Percentiles rank a stretch among this genome's conserved stretches.
Evolutionary conservation across 92 coral and sea anemone genomes (phyloP).

Genomic region (Hydrozoanthus gracilis): DNA sequence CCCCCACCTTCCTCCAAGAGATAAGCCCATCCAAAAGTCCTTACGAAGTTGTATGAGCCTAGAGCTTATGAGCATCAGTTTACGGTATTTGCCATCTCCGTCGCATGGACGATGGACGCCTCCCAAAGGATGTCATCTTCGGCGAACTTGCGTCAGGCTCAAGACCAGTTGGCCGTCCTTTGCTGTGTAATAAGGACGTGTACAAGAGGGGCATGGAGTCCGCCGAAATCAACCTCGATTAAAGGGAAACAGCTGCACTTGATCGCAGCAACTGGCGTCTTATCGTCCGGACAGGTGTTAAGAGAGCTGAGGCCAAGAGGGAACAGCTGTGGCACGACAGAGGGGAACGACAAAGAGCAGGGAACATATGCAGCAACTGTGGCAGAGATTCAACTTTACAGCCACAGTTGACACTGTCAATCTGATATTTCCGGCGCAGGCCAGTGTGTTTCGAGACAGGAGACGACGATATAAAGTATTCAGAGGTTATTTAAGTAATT

Average conservation of each 20-base stretch:
- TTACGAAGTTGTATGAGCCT: too few relatives aligned
- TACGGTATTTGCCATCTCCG: neutral
- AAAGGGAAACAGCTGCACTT: neutral
- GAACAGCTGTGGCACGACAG: constrained; percentile 4
- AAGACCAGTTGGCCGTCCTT: constrained; percentile 10
- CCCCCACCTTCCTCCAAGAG: too few relatives aligned
- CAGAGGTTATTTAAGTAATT: neutral
- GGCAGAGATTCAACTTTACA: neutral
- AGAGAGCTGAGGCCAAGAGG: constrained; percentile 5
- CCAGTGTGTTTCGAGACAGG: constrained; percentile 2
- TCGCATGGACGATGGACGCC: neutral
- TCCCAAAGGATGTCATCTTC: neutral
- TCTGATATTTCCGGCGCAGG: neutral
- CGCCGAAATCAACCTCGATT: neutral
- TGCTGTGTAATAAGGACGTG: constrained; percentile 10
- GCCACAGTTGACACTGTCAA: constrained; percentile 1
- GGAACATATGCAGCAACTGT: too few relatives aligned
- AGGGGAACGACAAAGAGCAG: neutral
- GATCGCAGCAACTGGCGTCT: neutral
- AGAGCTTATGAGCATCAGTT: neutral
- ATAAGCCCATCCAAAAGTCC: too few relatives aligned
- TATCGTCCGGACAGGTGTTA: neutral
- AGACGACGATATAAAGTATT: neutral
- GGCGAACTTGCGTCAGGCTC: constrained; percentile 5
- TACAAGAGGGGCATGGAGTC: neutral